Conservation (phyloP, 1,140 invertebrate species). For the Archivesica marissinica region DNA sequence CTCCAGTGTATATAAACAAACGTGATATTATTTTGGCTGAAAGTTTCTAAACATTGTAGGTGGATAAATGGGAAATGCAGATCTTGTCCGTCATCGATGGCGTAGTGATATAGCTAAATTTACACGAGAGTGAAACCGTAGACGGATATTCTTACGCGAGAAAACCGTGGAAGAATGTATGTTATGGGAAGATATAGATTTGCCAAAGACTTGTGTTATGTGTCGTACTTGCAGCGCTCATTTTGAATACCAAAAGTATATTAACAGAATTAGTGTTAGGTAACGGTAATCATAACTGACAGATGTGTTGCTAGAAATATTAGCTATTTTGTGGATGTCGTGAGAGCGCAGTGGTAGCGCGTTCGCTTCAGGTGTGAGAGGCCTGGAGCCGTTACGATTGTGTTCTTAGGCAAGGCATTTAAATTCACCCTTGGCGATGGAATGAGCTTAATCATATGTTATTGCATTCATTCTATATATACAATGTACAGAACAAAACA, state of each 20-base stretch:
- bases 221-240: background rate
- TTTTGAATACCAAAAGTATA: background rate
- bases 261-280: too few relatives aligned
- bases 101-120: slow-evolving; percentile 31
- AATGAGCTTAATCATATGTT: too few relatives aligned
- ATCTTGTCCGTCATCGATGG: slow-evolving; percentile 51
- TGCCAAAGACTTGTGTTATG: background rate
- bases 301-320: too few relatives aligned
- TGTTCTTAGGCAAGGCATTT: too few relatives aligned
- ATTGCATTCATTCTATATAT: too few relatives aligned
- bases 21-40: slow-evolving; percentile 56
- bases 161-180: slow-evolving; percentile 13
- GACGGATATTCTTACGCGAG: slow-evolving; percentile 38
- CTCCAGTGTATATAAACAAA: slow-evolving; percentile 52
- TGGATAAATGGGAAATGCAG: slow-evolving; percentile 41
- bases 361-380: too few relatives aligned
- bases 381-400: too few relatives aligned
- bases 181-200: slow-evolving; percentile 6
- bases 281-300: too few relatives aligned
- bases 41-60: slow-evolving; percentile 58
- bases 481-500: too few relatives aligned
- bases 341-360: too few relatives aligned
- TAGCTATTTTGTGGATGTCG: too few relatives aligned
- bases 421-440: too few relatives aligned
- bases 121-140: slow-evolving; percentile 26